Conservation (phyloP, 2,888 invertebrate species). For the Aspidiotus destructor region DNA sequence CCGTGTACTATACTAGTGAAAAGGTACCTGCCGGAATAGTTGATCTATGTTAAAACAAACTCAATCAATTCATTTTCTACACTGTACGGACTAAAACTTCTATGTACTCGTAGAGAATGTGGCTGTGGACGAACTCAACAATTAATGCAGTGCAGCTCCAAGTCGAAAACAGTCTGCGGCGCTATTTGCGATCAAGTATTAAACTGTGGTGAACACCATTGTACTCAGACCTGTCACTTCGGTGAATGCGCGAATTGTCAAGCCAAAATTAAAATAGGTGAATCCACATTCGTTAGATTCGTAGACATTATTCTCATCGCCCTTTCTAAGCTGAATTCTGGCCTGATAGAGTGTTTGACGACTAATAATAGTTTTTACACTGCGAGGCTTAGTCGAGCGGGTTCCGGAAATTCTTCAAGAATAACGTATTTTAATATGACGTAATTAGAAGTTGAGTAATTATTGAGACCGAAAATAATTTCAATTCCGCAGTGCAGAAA, state of each 20-base stretch:
- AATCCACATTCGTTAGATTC: constrained; percentile 12
- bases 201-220: constrained; percentile 68
- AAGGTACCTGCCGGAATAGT: constrained; percentile 42
- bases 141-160: constrained; percentile 62
- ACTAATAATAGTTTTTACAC: too few relatives aligned
- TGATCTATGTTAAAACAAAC: too few relatives aligned
- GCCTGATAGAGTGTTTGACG: too few relatives aligned
- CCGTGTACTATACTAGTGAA: constrained; percentile 68
- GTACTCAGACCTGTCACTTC: constrained; percentile 64
- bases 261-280: constrained; percentile 57
- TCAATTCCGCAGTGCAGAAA: too few relatives aligned
- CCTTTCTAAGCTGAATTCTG: too few relatives aligned
- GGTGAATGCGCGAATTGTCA: constrained; percentile 66
- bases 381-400: too few relatives aligned
- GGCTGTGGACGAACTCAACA: constrained; percentile 66
- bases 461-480: too few relatives aligned
- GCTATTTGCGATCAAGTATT: constrained; percentile 61
- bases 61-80: not conserved
- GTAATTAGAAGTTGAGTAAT: too few relatives aligned
- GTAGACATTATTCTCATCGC: too few relatives aligned
- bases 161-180: constrained; percentile 61
- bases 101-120: constrained; percentile 49
- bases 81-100: not conserved
- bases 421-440: too few relatives aligned
- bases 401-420: too few relatives aligned